phyloP scores from a whole-genome alignment of 2,797 vertebrate species.

The Erethizon dorsatum region DNA sequence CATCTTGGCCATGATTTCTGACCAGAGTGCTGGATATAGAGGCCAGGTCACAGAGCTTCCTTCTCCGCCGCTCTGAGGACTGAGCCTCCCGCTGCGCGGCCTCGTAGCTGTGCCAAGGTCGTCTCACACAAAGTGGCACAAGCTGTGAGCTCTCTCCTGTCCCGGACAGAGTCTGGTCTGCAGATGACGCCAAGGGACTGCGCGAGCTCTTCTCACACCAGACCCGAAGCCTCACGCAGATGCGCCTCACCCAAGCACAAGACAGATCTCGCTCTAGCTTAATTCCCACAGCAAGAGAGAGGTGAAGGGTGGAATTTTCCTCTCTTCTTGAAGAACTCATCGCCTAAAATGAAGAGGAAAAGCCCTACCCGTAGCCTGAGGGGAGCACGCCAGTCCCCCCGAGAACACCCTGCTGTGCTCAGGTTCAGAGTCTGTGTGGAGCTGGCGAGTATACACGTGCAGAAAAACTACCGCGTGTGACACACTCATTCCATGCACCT shows the following conservation, averaged over 20 bases:
- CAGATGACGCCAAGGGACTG: neutral
- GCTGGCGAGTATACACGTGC: neutral
- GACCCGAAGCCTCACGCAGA: neutral
- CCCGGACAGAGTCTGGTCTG: neutral
- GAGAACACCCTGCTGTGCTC: neutral
- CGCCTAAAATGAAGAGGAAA: neutral
- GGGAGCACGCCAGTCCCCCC: too few species aligned
- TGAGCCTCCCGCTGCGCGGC: neutral
- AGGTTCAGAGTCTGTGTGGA: neutral
- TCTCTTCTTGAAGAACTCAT: conserved; percentile 48
- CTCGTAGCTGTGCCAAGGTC: neutral
- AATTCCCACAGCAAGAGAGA: neutral
- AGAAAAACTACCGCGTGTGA: neutral
- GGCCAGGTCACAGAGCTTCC: neutral
- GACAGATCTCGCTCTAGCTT: neutral
- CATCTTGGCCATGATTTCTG: neutral
- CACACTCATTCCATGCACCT: neutral
- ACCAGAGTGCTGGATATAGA: neutral
- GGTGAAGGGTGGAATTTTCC: neutral
- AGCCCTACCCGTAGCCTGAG: neutral
- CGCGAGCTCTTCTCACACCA: neutral
- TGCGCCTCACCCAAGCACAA: neutral
- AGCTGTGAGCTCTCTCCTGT: neutral
- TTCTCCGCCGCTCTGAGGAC: neutral
- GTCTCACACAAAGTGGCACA: neutral